Percentiles rank a stretch among this genome's conserved stretches.
Conservation (phyloP, 2,888 invertebrate genomes). For the Tetramorium bicarinatum region DNA sequence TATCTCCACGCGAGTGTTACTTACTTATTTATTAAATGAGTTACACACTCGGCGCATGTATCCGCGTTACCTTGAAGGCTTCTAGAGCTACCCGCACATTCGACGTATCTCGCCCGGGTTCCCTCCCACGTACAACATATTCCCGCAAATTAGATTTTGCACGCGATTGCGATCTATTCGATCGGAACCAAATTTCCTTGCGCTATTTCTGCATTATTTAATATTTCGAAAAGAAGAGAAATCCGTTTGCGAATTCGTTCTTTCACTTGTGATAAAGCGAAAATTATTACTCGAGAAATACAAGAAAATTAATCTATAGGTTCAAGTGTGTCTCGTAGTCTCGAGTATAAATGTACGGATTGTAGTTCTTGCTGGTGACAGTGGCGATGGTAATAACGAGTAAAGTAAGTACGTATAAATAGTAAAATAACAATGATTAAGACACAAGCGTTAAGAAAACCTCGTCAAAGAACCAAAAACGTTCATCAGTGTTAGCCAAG, state of each 20-base stretch:
- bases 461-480: not conserved
- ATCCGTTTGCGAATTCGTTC: too few relatives aligned
- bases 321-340: not conserved
- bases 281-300: not conserved
- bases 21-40: constrained; percentile 44
- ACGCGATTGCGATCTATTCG: constrained; percentile 11
- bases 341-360: not conserved
- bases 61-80: constrained; percentile 12
- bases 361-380: not conserved
- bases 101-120: not conserved
- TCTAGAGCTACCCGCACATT: not conserved
- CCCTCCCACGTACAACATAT: not conserved
- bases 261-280: not conserved
- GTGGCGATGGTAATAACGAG: not conserved
- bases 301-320: not conserved
- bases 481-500: not conserved
- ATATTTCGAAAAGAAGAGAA: not conserved
- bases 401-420: constrained; percentile 10
- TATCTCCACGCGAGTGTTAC: constrained; percentile 20
- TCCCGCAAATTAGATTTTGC: not conserved
- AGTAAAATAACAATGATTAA: constrained; percentile 17
- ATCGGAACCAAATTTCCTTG: not conserved
- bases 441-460: not conserved
- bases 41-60: constrained; percentile 5
- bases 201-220: not conserved